Conservation (phyloP, 2,113 vertebrate species). For the Dipodomys spectabilis region DNA sequence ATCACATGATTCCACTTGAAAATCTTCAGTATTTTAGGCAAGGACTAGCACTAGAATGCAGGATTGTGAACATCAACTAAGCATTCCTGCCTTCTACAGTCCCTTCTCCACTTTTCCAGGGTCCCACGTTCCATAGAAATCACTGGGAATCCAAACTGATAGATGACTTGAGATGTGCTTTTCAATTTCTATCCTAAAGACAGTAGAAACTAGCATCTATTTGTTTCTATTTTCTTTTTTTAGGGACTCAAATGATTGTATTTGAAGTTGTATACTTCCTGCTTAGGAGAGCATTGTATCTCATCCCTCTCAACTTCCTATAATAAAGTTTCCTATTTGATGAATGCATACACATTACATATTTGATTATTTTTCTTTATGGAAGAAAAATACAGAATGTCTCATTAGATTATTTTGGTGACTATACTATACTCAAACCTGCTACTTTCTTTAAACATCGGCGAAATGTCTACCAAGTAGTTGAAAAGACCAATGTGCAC, state of each 20-base stretch:
- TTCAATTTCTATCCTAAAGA: conserved; percentile 14
- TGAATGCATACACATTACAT: conserved; percentile 15
- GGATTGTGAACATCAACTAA: not conserved
- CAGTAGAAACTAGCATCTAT: not conserved
- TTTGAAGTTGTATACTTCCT: not conserved
- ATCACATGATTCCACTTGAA: conserved; percentile 44
- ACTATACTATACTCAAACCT: conserved; percentile 9
- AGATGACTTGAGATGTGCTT: not conserved
- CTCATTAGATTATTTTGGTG: conserved; percentile 21
- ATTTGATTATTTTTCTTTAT: conserved; percentile 50
- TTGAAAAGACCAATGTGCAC: conserved; percentile 32
- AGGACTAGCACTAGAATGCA: not conserved
- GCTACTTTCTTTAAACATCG: not conserved
- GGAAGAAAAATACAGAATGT: conserved; percentile 53
- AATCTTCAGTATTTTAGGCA: not conserved
- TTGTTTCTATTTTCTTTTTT: not conserved
- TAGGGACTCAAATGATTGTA: conserved; percentile 25
- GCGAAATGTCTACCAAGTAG: conserved; percentile 41
- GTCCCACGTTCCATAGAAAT: not conserved
- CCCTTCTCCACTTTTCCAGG: not conserved
- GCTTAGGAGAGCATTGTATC: not conserved
- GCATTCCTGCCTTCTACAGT: not conserved
- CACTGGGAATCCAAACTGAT: not conserved
- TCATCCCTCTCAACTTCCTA: conserved; percentile 31
- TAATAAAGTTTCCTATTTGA: conserved; percentile 53